These are phyloP conservation scores for Datnioides undecimradiatus DNA, from an alignment of 2,113 vertebrate species.

Conservation along the genomic window DNA sequence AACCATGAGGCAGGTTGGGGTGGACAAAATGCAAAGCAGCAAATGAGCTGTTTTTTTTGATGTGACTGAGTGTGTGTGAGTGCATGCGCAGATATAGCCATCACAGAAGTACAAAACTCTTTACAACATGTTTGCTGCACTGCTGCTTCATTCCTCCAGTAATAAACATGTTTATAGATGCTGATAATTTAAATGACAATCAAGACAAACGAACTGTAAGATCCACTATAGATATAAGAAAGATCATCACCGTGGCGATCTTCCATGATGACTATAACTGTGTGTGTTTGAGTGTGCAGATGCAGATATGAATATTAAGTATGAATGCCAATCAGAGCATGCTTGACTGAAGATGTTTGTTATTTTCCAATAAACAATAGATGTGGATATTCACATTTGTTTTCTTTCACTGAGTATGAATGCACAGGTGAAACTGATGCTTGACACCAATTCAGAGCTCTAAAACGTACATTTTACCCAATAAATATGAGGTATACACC, in stretches of 20 bases:
- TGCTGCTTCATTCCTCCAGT: not conserved
- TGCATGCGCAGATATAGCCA: conserved; percentile 41
- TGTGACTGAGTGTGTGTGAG: conserved; percentile 16
- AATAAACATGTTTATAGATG: not conserved
- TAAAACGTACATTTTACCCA: conserved; percentile 27
- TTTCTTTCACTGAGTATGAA: not conserved
- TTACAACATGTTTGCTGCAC: conserved; percentile 5
- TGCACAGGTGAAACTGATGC: not conserved
- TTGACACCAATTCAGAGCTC: not conserved
- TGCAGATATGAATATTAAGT: conserved; percentile 19
- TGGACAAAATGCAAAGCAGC: not conserved
- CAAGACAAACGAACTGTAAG: not conserved
- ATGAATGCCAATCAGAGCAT: conserved; percentile 50
- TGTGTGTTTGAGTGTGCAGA: conserved; percentile 42
- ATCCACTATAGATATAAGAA: not conserved
- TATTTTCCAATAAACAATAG: conserved; percentile 70
- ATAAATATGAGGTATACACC: conserved; percentile 2
- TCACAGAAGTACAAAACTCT: conserved; percentile 34
- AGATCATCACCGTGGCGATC: conserved; percentile 15
- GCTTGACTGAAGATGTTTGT: conserved; percentile 52
- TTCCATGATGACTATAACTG: conserved; percentile 49
- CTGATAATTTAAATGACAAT: conserved; percentile 13
- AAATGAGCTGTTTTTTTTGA: conserved; percentile 4
- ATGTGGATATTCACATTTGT: conserved; percentile 34
- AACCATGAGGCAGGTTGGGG: not conserved